Percentiles rank a stretch among this genome's conserved stretches.
Conservation (phyloP, 2,797 vertebrate genomes). For the Threskiornis aethiopicus region DNA sequence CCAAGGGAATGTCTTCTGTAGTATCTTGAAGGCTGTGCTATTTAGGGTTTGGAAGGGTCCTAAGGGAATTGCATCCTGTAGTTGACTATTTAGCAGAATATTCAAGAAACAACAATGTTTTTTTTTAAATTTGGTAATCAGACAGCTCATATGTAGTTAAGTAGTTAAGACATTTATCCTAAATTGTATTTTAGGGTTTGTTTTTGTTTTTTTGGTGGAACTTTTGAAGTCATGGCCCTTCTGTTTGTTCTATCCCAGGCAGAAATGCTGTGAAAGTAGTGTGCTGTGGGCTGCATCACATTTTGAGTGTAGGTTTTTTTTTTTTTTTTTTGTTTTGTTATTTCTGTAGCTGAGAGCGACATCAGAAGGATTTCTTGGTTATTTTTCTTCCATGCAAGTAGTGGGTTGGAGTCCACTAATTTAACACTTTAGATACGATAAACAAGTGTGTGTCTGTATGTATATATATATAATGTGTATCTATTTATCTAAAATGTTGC, state of each 20-base stretch:
- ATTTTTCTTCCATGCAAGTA: background rate
- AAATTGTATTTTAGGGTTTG: background rate
- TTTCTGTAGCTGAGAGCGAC: background rate
- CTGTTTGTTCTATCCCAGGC: background rate
- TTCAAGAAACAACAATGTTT: background rate
- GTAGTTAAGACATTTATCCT: background rate
- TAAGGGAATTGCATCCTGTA: background rate
- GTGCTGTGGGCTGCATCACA: background rate
- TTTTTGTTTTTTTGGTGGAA: background rate
- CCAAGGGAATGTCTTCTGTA: background rate
- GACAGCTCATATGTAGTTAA: background rate
- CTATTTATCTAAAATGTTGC: background rate
- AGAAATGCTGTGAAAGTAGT: background rate
- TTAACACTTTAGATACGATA: background rate
- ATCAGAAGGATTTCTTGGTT: background rate
- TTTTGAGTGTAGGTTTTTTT: background rate
- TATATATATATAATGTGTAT: background rate
- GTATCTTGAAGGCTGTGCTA: background rate
- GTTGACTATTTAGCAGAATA: background rate
- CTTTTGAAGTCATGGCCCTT: background rate
- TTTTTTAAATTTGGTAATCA: background rate
- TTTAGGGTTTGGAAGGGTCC: background rate
- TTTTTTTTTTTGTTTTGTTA: background rate
- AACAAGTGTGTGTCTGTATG: accelerated
- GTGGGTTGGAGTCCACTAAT: background rate